A percentile compares a stretch with the other conserved stretches of the same genome.
These are phyloP conservation scores for Herpetotheres cachinnans DNA, from an alignment of 2,113 vertebrate species.

Conservation along the genomic window DNA sequence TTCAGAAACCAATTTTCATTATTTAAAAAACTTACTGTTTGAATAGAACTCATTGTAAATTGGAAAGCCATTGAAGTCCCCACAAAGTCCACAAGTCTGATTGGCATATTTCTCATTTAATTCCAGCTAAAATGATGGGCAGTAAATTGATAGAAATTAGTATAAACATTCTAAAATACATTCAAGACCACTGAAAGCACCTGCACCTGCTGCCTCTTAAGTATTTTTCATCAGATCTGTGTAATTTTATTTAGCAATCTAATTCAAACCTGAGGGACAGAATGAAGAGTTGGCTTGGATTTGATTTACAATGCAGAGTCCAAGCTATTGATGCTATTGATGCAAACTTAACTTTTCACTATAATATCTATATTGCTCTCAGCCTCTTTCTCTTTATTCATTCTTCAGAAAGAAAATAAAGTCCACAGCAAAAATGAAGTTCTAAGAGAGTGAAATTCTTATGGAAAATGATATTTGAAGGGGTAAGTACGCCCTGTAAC, in stretches of 20 bases:
- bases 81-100: conserved; percentile 89
- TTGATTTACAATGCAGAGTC: neutral
- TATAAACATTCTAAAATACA: neutral
- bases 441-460: neutral
- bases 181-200: neutral
- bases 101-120: conserved; percentile 79
- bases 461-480: neutral
- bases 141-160: neutral
- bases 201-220: neutral
- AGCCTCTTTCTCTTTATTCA: neutral
- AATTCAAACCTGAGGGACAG: neutral
- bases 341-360: neutral
- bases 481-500: neutral
- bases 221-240: neutral
- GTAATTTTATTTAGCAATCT: neutral
- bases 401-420: neutral
- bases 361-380: neutral
- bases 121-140: conserved; percentile 76
- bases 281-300: neutral
- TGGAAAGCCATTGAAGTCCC: conserved; percentile 84
- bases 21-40: conserved; percentile 69
- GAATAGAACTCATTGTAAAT: conserved; percentile 79
- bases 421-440: neutral
- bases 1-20: neutral
- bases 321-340: neutral